A percentile compares a stretch with the other conserved stretches of the same genome.
These are phyloP conservation scores for Diuraphis noxia DNA, from an alignment of 1,140 invertebrate genomes.

Conservation along the genomic window DNA sequence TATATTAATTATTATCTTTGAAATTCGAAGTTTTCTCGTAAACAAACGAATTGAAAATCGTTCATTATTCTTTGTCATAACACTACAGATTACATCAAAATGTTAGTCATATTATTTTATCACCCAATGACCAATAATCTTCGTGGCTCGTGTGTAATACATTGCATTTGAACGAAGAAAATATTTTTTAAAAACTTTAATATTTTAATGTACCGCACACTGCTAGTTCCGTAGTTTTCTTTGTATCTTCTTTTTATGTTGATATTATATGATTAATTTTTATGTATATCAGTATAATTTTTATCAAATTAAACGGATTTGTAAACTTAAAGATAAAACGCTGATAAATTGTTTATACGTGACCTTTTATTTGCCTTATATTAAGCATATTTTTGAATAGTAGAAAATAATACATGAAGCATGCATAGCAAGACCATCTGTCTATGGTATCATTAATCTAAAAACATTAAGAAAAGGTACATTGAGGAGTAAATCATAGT, in stretches of 20 bases:
- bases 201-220: neutral
- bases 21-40: neutral
- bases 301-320: neutral
- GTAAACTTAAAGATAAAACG: neutral
- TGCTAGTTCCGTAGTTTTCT: neutral
- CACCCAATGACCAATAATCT: neutral
- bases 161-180: neutral
- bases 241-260: neutral
- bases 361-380: neutral
- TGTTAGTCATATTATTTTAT: neutral
- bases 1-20: too few species aligned
- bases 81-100: neutral
- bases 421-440: neutral
- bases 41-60: neutral
- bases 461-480: neutral
- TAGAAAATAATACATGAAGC: too few species aligned
- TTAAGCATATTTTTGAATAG: neutral
- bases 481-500: neutral
- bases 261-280: neutral
- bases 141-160: neutral
- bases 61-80: neutral
- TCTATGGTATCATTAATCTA: neutral
- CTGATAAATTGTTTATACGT: neutral
- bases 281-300: neutral
- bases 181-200: conserved; percentile 15